A percentile compares a stretch with the other conserved stretches of the same genome.
These are phyloP conservation scores for Zygaena filipendulae DNA, from an alignment of 2,888 invertebrate genomes.

Conservation along the genomic window DNA sequence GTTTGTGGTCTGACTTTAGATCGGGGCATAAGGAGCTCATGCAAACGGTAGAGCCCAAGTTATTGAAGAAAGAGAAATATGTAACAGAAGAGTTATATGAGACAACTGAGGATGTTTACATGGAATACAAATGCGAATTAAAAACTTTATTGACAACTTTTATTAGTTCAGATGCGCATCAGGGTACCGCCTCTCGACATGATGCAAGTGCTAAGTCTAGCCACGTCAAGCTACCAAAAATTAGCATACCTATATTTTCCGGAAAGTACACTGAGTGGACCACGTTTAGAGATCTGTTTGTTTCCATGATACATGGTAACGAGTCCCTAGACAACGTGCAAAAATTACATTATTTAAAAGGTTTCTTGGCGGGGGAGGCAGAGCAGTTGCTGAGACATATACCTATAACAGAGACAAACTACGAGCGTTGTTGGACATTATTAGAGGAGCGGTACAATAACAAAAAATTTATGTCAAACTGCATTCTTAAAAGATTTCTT, in stretches of 20 bases:
- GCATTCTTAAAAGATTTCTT: constrained; percentile 9
- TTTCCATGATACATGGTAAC: too few species aligned
- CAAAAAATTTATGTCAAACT: constrained; percentile 7
- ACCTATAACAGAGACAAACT: constrained; percentile 5
- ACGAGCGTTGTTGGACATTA: constrained; percentile 3
- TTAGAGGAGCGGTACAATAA: constrained; percentile 7
- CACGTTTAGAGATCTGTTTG: constrained; percentile 9
- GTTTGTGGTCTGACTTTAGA: constrained; percentile 8
- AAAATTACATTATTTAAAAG: constrained; percentile 7
- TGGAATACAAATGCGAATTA: constrained; percentile 6
- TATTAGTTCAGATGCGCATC: neutral
- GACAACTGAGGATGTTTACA: constrained; percentile 2
- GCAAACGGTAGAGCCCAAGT: too few species aligned
- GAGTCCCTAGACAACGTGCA: constrained; percentile 7
- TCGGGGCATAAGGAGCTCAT: constrained; percentile 5
- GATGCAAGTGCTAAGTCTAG: neutral
- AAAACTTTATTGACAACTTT: constrained; percentile 1
- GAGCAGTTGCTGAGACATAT: constrained; percentile 5
- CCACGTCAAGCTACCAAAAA: constrained; percentile 5
- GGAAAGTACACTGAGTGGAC: constrained; percentile 12
- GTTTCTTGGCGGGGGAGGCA: constrained; percentile 5
- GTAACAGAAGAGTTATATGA: constrained; percentile 3
- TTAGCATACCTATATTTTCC: constrained; percentile 10
- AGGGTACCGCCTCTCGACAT: neutral
- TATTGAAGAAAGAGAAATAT: too few species aligned